Percentiles rank a stretch among this genome's conserved stretches.
These are phyloP conservation scores for Xestia sexstrigata DNA, from an alignment of 2,888 invertebrate species.

Conservation along the genomic window DNA sequence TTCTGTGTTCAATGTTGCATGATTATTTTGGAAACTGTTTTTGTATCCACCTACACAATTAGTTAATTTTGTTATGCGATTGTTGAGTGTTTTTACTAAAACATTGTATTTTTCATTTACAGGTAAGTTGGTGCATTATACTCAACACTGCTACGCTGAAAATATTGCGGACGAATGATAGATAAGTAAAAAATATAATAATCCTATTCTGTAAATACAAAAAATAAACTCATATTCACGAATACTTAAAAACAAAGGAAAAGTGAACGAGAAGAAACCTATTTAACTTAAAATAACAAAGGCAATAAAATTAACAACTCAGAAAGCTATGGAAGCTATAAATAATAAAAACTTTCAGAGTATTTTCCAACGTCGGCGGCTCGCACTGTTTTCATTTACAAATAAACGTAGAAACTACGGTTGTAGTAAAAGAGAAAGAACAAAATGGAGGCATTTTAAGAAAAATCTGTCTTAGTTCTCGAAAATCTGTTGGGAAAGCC, in stretches of 20 bases:
- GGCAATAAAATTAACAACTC: slow-evolving; percentile 57
- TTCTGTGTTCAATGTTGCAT: slow-evolving; percentile 29
- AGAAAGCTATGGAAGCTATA: slow-evolving; percentile 47
- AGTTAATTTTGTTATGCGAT: neutral
- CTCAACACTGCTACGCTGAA: slow-evolving; percentile 1
- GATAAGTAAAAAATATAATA: slow-evolving; percentile 39
- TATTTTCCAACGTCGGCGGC: slow-evolving; percentile 20
- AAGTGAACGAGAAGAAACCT: slow-evolving; percentile 1
- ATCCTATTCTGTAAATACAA: neutral
- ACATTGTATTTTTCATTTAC: slow-evolving; percentile 43
- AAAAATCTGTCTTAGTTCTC: neutral
- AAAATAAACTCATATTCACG: neutral
- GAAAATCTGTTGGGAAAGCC: neutral
- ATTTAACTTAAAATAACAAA: slow-evolving; percentile 40
- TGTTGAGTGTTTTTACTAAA: neutral
- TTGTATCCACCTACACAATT: neutral
- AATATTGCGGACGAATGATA: neutral
- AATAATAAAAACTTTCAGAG: slow-evolving; percentile 49
- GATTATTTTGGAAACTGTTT: neutral
- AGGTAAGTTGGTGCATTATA: slow-evolving; percentile 61
- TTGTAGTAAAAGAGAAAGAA: neutral
- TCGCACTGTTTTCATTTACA: slow-evolving; percentile 29
- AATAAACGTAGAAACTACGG: slow-evolving; percentile 1
- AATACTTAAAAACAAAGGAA: slow-evolving; percentile 33
- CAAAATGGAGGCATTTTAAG: neutral